Evolutionary conservation across 2,113 vertebrate species (phyloP), one percentile per base, ranked within the genome.

Genomic region (Corythornis madagascariensis): DNA sequence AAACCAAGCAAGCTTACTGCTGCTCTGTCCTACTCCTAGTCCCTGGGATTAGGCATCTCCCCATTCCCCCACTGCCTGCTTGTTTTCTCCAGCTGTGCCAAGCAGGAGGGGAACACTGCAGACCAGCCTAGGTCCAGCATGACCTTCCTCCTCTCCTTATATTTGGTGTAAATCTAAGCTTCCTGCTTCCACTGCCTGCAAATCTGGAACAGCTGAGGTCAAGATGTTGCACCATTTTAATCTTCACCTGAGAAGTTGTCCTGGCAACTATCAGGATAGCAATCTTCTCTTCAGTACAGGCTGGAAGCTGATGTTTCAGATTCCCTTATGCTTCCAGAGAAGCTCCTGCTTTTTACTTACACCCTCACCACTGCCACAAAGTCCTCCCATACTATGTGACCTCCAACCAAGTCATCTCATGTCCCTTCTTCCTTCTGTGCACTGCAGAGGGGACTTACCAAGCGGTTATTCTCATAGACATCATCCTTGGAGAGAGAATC

Each of bases 401-500:
- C 83, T 89, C 64, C 64, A 64, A 64, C 20, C 31, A 35, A 83
- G 64, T 81, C 56, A 81, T 42, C 79, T 89, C n/a, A 40, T 4
- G 21, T 77, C 57, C 9, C 19, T 43, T 52, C 33, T 59, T 67
- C 78, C 63, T 82, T 74, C 45, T 86, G 48, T 14, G 38, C 10
- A n/a, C 11, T 29, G 85, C 18, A 8, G 73, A 0, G 0, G 63
- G 50, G 40, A 99, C 99, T 99, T 94, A 99, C 99, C 98, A 99
- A 97, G 29, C 93, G 98, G 97, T 99, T 99, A 97, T 99, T 99
- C 94, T 99, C 98, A 12, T 98, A 99, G 86, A 99, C 97, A 33
- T 99, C 98, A 93, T 99, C 99, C 97, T 99, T 99, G 81, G 98
- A 99, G 84, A 99, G 98, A 2, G 98, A 98, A 89, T 98, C 97